Evolutionary conservation across 2,113 vertebrate genomes (phyloP), one percentile per base, ranked within the genome.

Genomic region (Parus major): DNA sequence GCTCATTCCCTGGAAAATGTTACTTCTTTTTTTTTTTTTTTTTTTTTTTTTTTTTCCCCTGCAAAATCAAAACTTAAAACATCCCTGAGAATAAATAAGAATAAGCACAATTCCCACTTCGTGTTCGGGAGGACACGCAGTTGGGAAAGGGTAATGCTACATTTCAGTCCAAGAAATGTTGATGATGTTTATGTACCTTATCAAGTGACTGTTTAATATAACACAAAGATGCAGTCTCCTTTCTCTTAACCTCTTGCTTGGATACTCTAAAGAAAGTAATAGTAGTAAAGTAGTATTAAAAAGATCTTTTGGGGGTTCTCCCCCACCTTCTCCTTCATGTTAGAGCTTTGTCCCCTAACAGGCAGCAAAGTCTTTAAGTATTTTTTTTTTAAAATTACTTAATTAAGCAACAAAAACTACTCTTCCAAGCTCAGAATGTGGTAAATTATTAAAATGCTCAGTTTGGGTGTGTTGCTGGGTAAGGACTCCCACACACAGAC

Each of bases 401-500:
- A 55, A 91, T 83, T 83, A 81, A 75, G 49, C 25, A 88, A 77
- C 31, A 79, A 76, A 81, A 90, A 12, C 28, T 82, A 42, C 50
- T 79, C 46, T 90, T 96, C 90, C 50, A 82, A 93, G 29, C 50
- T 79, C 77, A 92, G 64, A 95, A 96, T 28, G 70, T 22, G 56
- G 61, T 78, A 60, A 88, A 92, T 82, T 79, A 96, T 84, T 95
- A 84, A 95, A 95, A 92, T 8, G 0, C 61, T 91, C n/a, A 1
- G 23, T 78, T 92, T 90, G 86, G 95, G 96, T 95, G 96, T 95
- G 95, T 83, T 27, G 0, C 66, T 57, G 86, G 86, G 80, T 94
- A 96, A 92, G 71, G 93, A 95, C 92, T 92, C 95, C 95, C 88
- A 96, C 88, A 3, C 83, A 88, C 25, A 81, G 72, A 68, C 76